Base-by-base conservation (phyloP, 2,888 invertebrate species). In the Mythimna pallens region DNA sequence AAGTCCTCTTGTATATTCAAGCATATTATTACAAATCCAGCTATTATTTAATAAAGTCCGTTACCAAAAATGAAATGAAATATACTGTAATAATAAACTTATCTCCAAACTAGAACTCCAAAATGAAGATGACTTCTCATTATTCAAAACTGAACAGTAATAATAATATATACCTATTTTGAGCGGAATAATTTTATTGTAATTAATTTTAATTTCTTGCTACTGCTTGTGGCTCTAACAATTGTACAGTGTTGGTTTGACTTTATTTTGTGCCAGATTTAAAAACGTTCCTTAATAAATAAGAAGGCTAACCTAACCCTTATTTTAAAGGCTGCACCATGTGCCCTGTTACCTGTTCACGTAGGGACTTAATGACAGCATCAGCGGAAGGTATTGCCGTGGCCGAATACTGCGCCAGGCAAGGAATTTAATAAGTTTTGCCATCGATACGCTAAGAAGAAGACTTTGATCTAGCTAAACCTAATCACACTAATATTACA, bases 71-170 rank as follows among this genome's bases (percentile, higher is more conserved):
- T 73, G 58, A 76, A 80, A 61, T 86, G 61, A 80, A 80, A 75
- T 73, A 69, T 76, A 76, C 86, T 86, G 83, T 30, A 87, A 88
- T 84, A 88, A 88, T 80, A 87, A 70, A 67, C 69, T 78, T 81
- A 88, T 85, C 82, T 85, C 52, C 40, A 77, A 81, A 84, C 59
- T 78, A 77, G n/a, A 50, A 63, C 59, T 22, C n/a, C 25, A 30
- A 66, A 82, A 76, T 73, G 65, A 54, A 69, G 66, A 85, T 57
- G 25, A 40, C 61, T 62, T 40, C 40, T 63, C 10, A 76, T 66
- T 50, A 20, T 64, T 58, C 36, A 7, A 22, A 54, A 54, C 34
- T 67, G 25, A 81, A 65, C 14, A 25, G 30, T 43, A 20, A 61
- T n/a, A n/a, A n/a, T n/a, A n/a, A n/a, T n/a, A n/a, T n/a, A n/a